Evolutionary conservation across 2,113 vertebrate species (phyloP), one percentile per base, ranked within the genome.

Genomic region (Clinocottus analis): DNA sequence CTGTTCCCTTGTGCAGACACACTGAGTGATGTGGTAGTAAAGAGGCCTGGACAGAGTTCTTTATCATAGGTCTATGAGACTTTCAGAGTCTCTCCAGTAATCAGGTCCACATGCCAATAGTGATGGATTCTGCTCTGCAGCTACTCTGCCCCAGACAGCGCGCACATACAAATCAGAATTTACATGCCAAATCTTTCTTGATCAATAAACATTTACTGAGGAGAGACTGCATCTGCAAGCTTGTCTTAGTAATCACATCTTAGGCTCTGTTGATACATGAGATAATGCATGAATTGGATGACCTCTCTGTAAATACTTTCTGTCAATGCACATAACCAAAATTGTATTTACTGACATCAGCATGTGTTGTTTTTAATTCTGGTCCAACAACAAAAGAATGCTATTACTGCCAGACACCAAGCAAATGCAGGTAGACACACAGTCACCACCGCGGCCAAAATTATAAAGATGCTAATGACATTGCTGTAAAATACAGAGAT

Each of bases 81-180:
- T 90, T 90, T 88, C 85, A 83, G 88, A 79, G 89, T 87, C 92
- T 91, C 89, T 89, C 82, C 67, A 89, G 93, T 94, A 94, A 94
- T 95, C 94, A 93, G 86, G 88, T 85, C 68, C 85, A 92, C 86
- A 90, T 94, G 95, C 91, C 94, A 90, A 95, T 94, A 93, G 89
- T 94, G 94, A 95, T 94, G 93, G 93, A 95, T 95, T 92, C 85
- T 41, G 77, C 68, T 80, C 76, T 77, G 82, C 79, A 69, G 88
- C 82, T 16, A 33, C 77, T 41, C 82, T 21, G 68, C 65, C 64
- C 75, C 56, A 75, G 81, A 90, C 86, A 78, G 78, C 72, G 58
- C 82, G 53, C 85, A 87, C 86, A 91, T 82, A 93, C 90, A 90
- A 90, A 92, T 91, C 89, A 85, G 87, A 90, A 93, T 94, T 89